phyloP scores from a whole-genome alignment of 1,140 invertebrate genomes.

The Lasioglossum albipes region DNA sequence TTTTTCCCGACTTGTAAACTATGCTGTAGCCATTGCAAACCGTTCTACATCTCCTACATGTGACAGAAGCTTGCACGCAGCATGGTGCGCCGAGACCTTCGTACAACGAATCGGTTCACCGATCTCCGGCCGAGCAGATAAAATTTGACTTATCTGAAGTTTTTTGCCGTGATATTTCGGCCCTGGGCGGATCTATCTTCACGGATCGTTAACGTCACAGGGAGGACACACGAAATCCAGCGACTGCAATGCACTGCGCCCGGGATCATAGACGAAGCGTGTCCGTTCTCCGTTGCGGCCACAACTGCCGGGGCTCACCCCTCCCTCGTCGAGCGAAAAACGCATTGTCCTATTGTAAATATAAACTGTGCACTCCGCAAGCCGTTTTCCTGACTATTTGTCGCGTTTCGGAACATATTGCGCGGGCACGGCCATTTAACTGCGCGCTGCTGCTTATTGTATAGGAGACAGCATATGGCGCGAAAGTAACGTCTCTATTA shows the following conservation, averaged over 20 bases:
- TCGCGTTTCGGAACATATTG: conserved; percentile 66
- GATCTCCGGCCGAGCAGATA: too few species aligned
- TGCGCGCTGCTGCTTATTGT: conserved; percentile 64
- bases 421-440: conserved; percentile 67
- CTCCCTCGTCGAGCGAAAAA: conserved; percentile 61
- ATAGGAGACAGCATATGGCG: conserved; percentile 68
- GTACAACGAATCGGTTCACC: too few species aligned
- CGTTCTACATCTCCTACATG: too few species aligned
- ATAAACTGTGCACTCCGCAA: conserved; percentile 67
- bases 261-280: conserved; percentile 50
- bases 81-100: too few species aligned
- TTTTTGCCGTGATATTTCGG: not conserved
- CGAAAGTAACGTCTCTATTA: conserved; percentile 74
- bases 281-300: conserved; percentile 47
- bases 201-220: conserved; percentile 20
- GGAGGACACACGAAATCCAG: not conserved
- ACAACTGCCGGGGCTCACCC: conserved; percentile 58
- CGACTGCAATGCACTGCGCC: not conserved
- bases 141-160: not conserved
- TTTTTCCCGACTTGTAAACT: too few species aligned
- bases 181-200: not conserved
- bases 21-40: too few species aligned
- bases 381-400: conserved; percentile 63
- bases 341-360: conserved; percentile 73
- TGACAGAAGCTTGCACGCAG: too few species aligned